Evolutionary conservation across 2,113 vertebrate species (phyloP), one percentile per base, ranked within the genome.

Genomic region (Numenius arquata): DNA sequence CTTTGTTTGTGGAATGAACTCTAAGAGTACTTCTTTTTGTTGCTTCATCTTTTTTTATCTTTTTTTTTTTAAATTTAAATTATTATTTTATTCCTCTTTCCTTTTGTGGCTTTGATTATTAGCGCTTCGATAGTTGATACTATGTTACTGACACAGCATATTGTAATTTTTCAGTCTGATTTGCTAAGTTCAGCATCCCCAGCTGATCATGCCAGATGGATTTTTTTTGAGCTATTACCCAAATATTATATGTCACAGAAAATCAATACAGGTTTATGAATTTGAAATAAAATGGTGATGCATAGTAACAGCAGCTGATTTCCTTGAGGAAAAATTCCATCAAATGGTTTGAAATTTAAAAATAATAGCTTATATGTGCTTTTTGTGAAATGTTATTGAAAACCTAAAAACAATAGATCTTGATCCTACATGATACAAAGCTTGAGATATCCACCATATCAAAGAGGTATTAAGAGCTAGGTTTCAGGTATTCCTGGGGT

Each of bases 201-300:
- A 82, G 80, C 43, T 96, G 89, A 94, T 87, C 74, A 17, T 75
- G 36, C 77, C 94, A 94, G 94, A 94, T 91, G 80, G 81, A 19
- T 48, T 96, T 91, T 94, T 14, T 90, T 78, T 93, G 76, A 95
- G 70, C 45, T 97, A 89, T 96, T 96, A 78, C 91, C 77, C 47
- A 92, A 93, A 91, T 95, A 95, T 68, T 92, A 40, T 58, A 94
- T 85, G 89, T 48, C 77, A 91, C 43, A 67, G 70, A 95, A 95
- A 95, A 95, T 96, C 89, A 96, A 95, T 94, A 85, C 23, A 87
- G 52, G 61, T 86, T 84, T 94, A 89, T 78, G 76, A 93, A 87
- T 95, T 85, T 67, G 40, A 92, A 86, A 91, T 71, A 91, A 89
- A 89, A 95, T 73, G 22, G 47, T 72, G 65, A 89, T 96, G 52